These are phyloP conservation scores for Lepidochitona cinerea DNA, from an alignment of 2,888 invertebrate genomes.

Conservation along the genomic window DNA sequence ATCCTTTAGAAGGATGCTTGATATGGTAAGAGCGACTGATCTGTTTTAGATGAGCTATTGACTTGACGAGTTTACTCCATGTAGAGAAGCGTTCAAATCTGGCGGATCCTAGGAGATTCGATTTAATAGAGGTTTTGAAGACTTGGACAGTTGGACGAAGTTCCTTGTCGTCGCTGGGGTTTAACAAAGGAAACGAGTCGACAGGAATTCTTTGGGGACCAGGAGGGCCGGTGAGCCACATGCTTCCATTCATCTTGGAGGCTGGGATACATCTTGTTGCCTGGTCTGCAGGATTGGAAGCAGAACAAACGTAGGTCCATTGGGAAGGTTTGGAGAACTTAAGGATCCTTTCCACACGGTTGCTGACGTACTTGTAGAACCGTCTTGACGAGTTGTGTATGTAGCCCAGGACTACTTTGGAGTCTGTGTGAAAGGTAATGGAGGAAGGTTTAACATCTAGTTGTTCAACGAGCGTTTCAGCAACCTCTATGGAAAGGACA, in stretches of 20 bases:
- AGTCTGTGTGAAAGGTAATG: constrained; percentile 1
- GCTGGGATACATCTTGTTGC: background rate
- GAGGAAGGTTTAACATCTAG: background rate
- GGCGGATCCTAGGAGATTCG: background rate
- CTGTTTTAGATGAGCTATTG: constrained; percentile 2
- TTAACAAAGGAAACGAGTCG: background rate
- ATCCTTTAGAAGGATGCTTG: background rate
- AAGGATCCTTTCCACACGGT: constrained; percentile 19
- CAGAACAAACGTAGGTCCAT: constrained; percentile 1
- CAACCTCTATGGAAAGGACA: constrained; percentile 10
- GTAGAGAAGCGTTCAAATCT: background rate
- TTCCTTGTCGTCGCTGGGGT: background rate
- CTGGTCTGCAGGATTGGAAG: constrained; percentile 10
- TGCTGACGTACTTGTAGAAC: constrained; percentile 19
- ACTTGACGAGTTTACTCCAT: background rate
- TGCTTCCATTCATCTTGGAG: background rate
- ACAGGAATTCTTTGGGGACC: background rate
- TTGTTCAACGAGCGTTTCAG: background rate
- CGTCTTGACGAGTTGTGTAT: constrained; percentile 11
- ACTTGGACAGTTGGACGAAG: background rate
- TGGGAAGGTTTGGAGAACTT: constrained; percentile 1
- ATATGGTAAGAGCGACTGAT: background rate
- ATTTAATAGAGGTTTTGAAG: background rate
- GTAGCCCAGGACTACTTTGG: constrained; percentile 3
- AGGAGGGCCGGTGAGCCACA: background rate